These are phyloP conservation scores for Numenius arquata DNA, from an alignment of 2,113 vertebrate species.

Conservation along the genomic window DNA sequence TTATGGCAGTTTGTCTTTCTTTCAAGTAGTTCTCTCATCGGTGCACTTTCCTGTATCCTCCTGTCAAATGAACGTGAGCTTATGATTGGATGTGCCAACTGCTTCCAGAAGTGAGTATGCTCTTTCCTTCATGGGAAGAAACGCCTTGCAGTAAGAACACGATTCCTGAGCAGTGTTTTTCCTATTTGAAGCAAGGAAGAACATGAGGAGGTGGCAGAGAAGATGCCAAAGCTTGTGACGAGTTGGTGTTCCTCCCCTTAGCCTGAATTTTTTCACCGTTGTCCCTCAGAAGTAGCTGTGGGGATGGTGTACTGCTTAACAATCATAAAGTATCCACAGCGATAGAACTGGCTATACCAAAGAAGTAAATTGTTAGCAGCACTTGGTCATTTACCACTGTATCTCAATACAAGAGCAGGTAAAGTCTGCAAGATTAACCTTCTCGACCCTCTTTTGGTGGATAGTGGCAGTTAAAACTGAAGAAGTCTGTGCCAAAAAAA, in stretches of 20 bases:
- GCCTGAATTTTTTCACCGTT: neutral
- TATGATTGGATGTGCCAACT: neutral
- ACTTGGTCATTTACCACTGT: neutral
- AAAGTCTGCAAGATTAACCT: neutral
- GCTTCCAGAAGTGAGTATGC: neutral
- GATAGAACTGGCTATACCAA: rapidly evolving
- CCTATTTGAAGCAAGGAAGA: neutral
- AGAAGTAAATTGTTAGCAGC: neutral
- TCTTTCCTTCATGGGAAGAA: neutral
- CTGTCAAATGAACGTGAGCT: neutral
- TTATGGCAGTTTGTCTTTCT: slow-evolving; percentile 21
- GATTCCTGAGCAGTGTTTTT: neutral
- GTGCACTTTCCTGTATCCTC: neutral
- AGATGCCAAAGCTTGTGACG: neutral
- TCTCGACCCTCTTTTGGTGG: neutral
- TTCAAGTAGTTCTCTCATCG: neutral
- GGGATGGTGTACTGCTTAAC: neutral
- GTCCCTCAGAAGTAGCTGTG: neutral
- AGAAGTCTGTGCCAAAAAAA: neutral
- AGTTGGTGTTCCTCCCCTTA: neutral
- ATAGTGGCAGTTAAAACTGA: neutral
- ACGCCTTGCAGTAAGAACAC: neutral
- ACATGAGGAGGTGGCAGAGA: neutral
- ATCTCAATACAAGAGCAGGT: neutral
- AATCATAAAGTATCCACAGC: neutral